A percentile compares a stretch with the other conserved stretches of the same genome.
phyloP scores from a whole-genome alignment of 2,113 vertebrate species.

The Hyperoodon ampullatus region DNA sequence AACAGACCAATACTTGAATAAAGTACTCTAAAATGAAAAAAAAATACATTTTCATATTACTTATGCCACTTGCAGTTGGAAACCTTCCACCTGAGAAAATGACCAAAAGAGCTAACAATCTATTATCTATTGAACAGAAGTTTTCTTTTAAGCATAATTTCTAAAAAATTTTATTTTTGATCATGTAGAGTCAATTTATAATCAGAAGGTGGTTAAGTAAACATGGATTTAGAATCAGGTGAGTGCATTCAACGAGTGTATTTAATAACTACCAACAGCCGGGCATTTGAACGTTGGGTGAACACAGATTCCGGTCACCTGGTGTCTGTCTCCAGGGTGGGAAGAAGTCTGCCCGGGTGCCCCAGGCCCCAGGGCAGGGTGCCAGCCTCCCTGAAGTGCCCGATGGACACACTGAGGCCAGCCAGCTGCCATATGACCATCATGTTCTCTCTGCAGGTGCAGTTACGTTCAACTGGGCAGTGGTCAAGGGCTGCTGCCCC shows the following conservation, averaged over 20 bases:
- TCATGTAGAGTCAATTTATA: not conserved
- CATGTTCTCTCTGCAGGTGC: not conserved
- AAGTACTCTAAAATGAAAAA: too few species aligned
- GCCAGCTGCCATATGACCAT: not conserved
- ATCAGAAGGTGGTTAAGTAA: not conserved
- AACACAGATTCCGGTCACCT: not conserved
- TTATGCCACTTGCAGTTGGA: not conserved
- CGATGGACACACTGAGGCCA: too few species aligned
- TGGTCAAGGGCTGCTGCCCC: not conserved
- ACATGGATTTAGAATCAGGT: not conserved
- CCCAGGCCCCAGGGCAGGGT: not conserved
- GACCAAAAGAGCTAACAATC: not conserved
- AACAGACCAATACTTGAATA: too few species aligned
- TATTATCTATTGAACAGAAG: not conserved
- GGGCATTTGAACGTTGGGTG: not conserved
- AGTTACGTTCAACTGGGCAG: accelerated
- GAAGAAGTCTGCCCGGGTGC: not conserved
- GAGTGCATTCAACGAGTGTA: not conserved
- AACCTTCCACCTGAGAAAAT: not conserved
- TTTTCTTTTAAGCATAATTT: not conserved
- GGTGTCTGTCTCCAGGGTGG: too few species aligned
- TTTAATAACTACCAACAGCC: not conserved
- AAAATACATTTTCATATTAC: not conserved
- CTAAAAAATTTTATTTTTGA: not conserved
- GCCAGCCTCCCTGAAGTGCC: accelerated